A percentile compares a stretch with the other conserved stretches of the same genome.
These are phyloP conservation scores for Cricetomys ansorgei DNA, from an alignment of 2,113 vertebrate species.

Conservation along the genomic window DNA sequence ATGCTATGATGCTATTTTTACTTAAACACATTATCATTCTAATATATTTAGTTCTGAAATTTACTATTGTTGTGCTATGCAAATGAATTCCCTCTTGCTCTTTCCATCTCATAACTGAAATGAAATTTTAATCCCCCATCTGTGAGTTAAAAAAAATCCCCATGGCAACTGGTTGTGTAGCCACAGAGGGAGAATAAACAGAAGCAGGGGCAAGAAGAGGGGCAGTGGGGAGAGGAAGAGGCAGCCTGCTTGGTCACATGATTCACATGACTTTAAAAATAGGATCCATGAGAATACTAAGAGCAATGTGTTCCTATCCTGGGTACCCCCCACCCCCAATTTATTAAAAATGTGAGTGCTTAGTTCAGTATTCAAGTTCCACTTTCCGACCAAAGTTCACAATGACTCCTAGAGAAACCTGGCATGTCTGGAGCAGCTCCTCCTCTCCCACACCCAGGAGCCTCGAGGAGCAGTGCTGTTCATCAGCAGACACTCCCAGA, in stretches of 20 bases:
- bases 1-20: constrained; percentile 81
- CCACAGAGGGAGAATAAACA: constrained; percentile 79
- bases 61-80: constrained; percentile 86
- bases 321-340: neutral
- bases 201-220: constrained; percentile 52
- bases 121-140: constrained; percentile 88
- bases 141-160: constrained; percentile 85
- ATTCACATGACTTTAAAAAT: constrained; percentile 52
- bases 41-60: constrained; percentile 86
- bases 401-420: neutral
- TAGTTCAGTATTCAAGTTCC: constrained; percentile 72
- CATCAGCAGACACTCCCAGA: neutral
- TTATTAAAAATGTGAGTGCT: constrained; percentile 36
- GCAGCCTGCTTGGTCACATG: constrained; percentile 57
- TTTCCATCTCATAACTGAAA: constrained; percentile 85
- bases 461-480: neutral
- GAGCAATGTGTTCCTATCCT: constrained; percentile 73
- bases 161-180: constrained; percentile 78
- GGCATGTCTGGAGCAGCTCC: neutral
- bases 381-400: constrained; percentile 40
- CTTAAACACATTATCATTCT: constrained; percentile 84
- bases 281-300: constrained; percentile 66
- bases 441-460: neutral
- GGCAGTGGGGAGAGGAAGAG: neutral
- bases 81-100: constrained; percentile 84